Evolutionary conservation across 2,113 vertebrate genomes (phyloP).

Genomic region (Tenebrosternarchus preto): DNA sequence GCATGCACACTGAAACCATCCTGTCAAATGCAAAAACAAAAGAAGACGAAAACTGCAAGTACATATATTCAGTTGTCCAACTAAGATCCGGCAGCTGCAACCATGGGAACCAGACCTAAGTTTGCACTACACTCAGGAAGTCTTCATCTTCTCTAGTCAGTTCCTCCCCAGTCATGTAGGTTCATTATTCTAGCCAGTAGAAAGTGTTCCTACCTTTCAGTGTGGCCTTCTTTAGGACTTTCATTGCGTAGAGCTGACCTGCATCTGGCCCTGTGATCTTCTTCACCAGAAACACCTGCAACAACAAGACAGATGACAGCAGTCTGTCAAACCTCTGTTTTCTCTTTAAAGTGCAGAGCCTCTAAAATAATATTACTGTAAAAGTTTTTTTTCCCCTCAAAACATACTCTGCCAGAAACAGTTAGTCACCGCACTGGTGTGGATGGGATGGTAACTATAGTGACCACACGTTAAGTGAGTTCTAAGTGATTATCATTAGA

Average conservation of each 20-base stretch:
- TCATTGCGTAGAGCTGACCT: conserved; percentile 85
- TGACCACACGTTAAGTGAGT: background rate
- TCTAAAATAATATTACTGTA: conserved; percentile 10
- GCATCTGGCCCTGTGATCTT: conserved; percentile 80
- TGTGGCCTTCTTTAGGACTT: conserved; percentile 85
- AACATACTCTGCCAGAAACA: conserved; percentile 14
- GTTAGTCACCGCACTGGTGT: conserved; percentile 10
- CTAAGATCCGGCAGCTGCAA: conserved; percentile 21
- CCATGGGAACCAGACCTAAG: conserved; percentile 26
- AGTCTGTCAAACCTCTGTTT: background rate
- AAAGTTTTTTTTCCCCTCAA: background rate
- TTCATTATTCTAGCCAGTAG: background rate
- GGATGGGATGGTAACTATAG: conserved; percentile 10
- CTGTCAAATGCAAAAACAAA: conserved; percentile 10
- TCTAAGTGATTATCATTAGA: conserved; percentile 23
- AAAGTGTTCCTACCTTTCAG: conserved; percentile 76
- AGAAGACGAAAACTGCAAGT: background rate
- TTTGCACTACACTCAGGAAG: background rate
- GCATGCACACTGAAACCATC: conserved; percentile 21
- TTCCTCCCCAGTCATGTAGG: background rate
- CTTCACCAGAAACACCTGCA: conserved; percentile 83
- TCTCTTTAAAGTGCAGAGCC: background rate
- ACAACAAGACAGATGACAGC: background rate
- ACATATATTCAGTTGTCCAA: no score
- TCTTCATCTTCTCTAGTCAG: background rate